These are phyloP conservation scores for Eupsilia transversa DNA, from an alignment of 2,888 invertebrate genomes.

Conservation along the genomic window DNA sequence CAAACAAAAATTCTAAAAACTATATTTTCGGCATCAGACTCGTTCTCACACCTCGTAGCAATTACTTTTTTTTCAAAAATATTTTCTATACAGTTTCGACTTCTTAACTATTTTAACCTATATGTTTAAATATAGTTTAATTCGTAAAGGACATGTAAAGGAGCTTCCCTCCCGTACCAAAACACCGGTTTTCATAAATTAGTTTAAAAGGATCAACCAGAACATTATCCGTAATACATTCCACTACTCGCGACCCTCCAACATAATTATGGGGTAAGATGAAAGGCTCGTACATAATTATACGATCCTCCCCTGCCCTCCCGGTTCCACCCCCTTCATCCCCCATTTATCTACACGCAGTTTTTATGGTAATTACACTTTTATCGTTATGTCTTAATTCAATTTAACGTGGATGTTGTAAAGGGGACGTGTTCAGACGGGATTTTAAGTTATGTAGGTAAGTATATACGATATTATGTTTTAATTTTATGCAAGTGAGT, in stretches of 20 bases:
- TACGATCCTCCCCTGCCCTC: conserved; percentile 65
- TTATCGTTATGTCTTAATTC: conserved; percentile 86
- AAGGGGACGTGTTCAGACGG: conserved; percentile 59
- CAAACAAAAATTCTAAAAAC: no score
- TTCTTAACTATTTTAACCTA: no score
- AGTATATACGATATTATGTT: neutral
- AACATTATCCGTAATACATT: conserved; percentile 66
- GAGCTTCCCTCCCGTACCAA: conserved; percentile 4
- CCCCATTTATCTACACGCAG: conserved; percentile 75
- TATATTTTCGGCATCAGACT: no score
- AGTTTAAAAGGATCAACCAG: conserved; percentile 50
- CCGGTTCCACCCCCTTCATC: conserved; percentile 31
- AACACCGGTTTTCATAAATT: conserved; percentile 51
- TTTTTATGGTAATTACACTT: conserved; percentile 88
- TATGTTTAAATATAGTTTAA: neutral
- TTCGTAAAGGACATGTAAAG: neutral
- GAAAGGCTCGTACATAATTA: conserved; percentile 73
- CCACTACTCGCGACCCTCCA: conserved; percentile 65
- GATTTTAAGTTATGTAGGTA: conserved; percentile 3
- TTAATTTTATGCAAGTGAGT: no score
- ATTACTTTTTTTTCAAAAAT: no score
- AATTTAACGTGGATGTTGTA: conserved; percentile 74
- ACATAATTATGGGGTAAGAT: conserved; percentile 81
- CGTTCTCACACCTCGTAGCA: no score
- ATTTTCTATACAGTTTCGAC: no score